Evolutionary conservation across 2,888 invertebrate genomes (phyloP).

Genomic region (Platycheirus albimanus): DNA sequence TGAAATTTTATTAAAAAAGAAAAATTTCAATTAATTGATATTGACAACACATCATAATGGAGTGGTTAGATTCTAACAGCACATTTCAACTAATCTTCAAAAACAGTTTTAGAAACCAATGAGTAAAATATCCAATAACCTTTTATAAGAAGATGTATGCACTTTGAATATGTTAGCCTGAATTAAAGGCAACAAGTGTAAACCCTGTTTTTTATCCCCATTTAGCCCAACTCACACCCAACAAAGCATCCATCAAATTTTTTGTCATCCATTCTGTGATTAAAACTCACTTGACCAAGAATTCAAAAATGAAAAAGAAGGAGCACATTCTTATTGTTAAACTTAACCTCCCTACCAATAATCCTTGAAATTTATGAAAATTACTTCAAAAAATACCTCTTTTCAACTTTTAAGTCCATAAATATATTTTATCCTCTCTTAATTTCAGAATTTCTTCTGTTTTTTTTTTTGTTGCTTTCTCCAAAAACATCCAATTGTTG

Average conservation of each 20-base stretch:
- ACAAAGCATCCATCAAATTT: slow-evolving; percentile 37
- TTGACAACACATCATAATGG: too few relatives aligned
- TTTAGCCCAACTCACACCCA: background rate
- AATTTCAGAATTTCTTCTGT: background rate
- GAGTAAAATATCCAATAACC: too few relatives aligned
- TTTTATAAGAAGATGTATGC: too few relatives aligned
- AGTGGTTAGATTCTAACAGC: too few relatives aligned
- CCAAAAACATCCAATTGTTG: slow-evolving; percentile 61
- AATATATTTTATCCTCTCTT: slow-evolving; percentile 14
- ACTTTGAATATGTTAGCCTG: too few relatives aligned
- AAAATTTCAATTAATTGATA: too few relatives aligned
- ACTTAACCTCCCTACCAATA: slow-evolving; percentile 37
- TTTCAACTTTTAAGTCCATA: slow-evolving; percentile 47
- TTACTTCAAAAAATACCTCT: slow-evolving; percentile 63
- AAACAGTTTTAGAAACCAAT: too few relatives aligned
- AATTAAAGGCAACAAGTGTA: too few relatives aligned
- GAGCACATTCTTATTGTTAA: slow-evolving; percentile 32
- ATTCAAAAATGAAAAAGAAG: background rate
- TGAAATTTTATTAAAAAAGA: too few relatives aligned
- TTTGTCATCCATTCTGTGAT: slow-evolving; percentile 46
- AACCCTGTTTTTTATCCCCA: too few relatives aligned
- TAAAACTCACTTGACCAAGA: slow-evolving; percentile 62
- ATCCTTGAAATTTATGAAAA: slow-evolving; percentile 70
- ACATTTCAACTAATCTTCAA: too few relatives aligned
- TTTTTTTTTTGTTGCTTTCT: background rate